Conservation (phyloP, 1,140 invertebrate genomes). For the Brachystomella parvula region DNA sequence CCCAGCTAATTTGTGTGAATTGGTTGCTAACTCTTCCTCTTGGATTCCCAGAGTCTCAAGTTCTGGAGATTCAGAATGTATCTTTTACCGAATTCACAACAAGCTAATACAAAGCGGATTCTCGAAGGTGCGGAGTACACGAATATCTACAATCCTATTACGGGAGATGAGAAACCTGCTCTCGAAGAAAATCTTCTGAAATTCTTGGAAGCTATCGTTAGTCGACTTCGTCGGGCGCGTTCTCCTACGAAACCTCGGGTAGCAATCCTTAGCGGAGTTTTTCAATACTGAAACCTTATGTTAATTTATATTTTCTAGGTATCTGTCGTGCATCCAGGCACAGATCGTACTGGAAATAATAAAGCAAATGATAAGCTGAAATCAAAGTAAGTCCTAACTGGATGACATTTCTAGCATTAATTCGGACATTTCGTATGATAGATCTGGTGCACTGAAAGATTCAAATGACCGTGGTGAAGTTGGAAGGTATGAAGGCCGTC, state of each 20-base stretch:
- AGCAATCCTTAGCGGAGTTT: slow-evolving; percentile 71
- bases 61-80: slow-evolving; percentile 91
- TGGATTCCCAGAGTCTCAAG: slow-evolving; percentile 69
- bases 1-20: slow-evolving; percentile 3
- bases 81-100: slow-evolving; percentile 66
- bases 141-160: slow-evolving; percentile 65
- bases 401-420: too few species aligned
- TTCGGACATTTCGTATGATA: too few species aligned
- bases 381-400: too few species aligned
- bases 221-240: slow-evolving; percentile 72
- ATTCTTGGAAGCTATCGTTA: slow-evolving; percentile 78
- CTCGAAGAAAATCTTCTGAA: slow-evolving; percentile 68
- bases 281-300: slow-evolving; percentile 45
- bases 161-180: slow-evolving; percentile 55
- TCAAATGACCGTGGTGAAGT: too few species aligned
- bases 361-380: too few species aligned
- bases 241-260: slow-evolving; percentile 49
- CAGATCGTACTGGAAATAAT: too few species aligned
- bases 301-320: too few species aligned
- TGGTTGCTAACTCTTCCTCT: slow-evolving; percentile 27
- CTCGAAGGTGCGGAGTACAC: slow-evolving; percentile 60
- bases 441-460: too few species aligned
- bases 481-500: background rate
- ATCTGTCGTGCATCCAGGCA: too few species aligned
- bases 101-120: slow-evolving; percentile 62